Conservation (phyloP, 2,888 invertebrate genomes). For the Phyto melanocephala region DNA sequence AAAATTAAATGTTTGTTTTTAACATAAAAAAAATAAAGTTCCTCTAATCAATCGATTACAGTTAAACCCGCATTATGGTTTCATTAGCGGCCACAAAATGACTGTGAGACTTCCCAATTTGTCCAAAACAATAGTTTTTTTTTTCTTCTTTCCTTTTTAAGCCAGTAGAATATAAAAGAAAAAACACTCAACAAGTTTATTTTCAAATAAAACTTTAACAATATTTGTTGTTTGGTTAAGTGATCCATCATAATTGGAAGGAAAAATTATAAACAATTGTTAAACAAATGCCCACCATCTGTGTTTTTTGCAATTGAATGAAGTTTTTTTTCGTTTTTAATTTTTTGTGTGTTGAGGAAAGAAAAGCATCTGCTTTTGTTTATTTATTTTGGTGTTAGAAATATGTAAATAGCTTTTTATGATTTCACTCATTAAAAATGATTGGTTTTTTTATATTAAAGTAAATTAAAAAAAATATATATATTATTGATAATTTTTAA, state of each 20-base stretch:
- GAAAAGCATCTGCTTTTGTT: constrained; percentile 25
- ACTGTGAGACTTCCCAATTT: neutral
- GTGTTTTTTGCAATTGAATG: neutral
- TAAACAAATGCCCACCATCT: neutral
- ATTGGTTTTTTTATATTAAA: neutral
- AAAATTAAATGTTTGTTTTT: neutral
- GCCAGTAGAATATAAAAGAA: neutral
- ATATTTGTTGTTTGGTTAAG: neutral
- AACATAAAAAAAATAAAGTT: neutral
- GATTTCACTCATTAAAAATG: neutral
- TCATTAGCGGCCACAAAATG: no score
- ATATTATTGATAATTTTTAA: neutral
- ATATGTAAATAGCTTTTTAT: constrained; percentile 4
- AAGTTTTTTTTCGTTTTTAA: no score
- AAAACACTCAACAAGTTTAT: neutral
- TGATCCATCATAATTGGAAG: neutral
- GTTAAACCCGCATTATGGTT: no score
- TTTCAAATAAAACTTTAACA: neutral
- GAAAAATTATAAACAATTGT: neutral
- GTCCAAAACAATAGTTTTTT: neutral
- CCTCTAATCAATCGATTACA: neutral
- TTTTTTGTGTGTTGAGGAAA: no score
- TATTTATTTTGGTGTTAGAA: constrained; percentile 36
- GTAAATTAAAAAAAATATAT: no score
- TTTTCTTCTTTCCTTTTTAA: no score